Base-by-base conservation (phyloP, 2,113 vertebrate genomes). In the Tautogolabrus adspersus region DNA sequence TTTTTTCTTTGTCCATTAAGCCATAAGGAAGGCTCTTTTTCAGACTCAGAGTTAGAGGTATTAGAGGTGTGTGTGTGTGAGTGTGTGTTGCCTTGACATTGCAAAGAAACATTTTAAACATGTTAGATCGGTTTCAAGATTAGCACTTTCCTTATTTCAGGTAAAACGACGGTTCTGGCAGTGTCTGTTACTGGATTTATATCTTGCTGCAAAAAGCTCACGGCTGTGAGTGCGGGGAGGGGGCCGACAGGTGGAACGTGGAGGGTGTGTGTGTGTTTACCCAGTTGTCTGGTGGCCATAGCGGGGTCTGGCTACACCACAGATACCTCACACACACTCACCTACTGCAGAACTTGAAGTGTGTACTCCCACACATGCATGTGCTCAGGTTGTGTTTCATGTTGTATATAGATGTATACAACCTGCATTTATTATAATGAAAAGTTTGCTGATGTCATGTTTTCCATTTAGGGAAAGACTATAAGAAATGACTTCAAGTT, bases 271-370 rank as follows among this genome's bases (percentile, higher is more conserved):
- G 46, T 52, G 0, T 88, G 90, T 91, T 93, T 90, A 85, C 72
- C 42, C 85, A 91, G 90, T 91, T 93, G 91, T 89, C 82, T 81
- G 51, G 60, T 82, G 75, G 77, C 75, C 75, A 65, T 6, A 13
- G 47, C 38, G 7, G 34, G 54, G 42, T 79, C 72, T 79, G 65
- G 34, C 66, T 71, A 47, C 56, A 58, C 52, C 72, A 58, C 42
- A 52, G 51, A 79, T 76, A 52, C 79, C 86, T 79, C 87, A 82
- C 81, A 84, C 74, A 42, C 67, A 55, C 42, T 74, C 51, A 70
- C 81, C 69, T 72, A 34, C 73, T 76, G 56, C 38, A 49, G 66
- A 58, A 63, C 1, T 49, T 46, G 2, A 42, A 1, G 16, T 72
- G 55, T 73, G 37, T 23, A 30, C n/a, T 5, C 37, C 38, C 44